Evolutionary conservation across 2,888 invertebrate genomes (phyloP), one percentile per base, ranked within the genome.

Genomic region (Phengaris arion): DNA sequence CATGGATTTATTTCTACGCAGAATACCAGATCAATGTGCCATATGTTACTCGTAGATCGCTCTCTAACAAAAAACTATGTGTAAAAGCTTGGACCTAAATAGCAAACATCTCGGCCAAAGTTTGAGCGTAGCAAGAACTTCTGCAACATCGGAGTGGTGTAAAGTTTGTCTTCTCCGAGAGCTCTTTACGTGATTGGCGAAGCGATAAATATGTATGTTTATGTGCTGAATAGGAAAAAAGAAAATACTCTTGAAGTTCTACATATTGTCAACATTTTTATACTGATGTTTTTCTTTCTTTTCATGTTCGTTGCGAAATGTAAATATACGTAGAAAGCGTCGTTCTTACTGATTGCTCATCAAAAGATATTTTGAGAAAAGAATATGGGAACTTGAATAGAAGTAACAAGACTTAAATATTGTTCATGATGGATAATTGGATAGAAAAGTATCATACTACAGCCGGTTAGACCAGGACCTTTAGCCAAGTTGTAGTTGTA

Each of bases 181-280:
- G 88, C 90, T 89, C 87, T 90, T 87, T 87, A 85, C 81, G 83
- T 88, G 89, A 90, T 90, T 90, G 88, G 86, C 83, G 82, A 84
- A 87, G 87, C 86, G 88, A 90, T 89, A 88, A 89, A 88, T 87
- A 85, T 81, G 84, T 83, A 81, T 81, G 78, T 79, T 81, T 75
- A 74, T 75, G 59, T 72, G 35, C 73, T 69, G 72, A 74, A 76
- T 48, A 51, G 52, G n/a, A 74, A 72, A 68, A 52, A 75, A 76
- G 52, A 72, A 12, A 72, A 35, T 35, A 54, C 13, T 12, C 64
- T 35, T 64, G 0, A 35, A 35, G 35, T 64, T 64, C 35, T 10
- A 64, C 59, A 64, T 57, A 22, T 13, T 64, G 35, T 64, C 5
- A 12, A 64, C 64, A 6, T 64, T 35, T 10, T 64, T 35, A 35